A percentile compares a stretch with the other conserved stretches of the same genome.
phyloP scores from a whole-genome alignment of 2,113 vertebrate genomes.

The Hemibagrus wyckioides region DNA sequence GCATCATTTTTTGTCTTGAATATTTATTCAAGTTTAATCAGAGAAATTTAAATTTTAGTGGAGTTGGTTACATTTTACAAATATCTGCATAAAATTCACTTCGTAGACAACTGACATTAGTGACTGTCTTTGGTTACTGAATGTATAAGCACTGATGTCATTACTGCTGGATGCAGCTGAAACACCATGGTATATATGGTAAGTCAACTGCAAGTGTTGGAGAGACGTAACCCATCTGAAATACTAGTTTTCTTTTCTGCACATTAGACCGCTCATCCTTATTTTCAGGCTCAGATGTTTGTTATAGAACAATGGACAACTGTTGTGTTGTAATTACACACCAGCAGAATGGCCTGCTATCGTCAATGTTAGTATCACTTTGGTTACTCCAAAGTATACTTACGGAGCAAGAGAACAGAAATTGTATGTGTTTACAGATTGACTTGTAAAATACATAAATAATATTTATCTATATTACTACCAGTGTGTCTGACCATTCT shows the following conservation, averaged over 20 bases:
- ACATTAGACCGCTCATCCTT: background rate
- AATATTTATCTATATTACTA: background rate
- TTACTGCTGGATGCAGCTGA: background rate
- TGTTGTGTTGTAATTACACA: background rate
- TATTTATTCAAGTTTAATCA: background rate
- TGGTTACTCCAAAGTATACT: background rate
- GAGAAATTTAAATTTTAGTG: background rate
- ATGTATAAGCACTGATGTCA: background rate
- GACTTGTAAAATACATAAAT: background rate
- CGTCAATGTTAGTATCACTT: background rate
- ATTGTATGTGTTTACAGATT: background rate
- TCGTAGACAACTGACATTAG: background rate
- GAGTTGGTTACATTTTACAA: background rate
- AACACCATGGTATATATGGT: background rate
- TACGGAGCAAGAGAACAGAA: background rate
- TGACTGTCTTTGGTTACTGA: background rate
- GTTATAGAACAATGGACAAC: background rate
- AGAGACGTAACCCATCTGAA: background rate
- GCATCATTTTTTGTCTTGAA: constrained; percentile 19
- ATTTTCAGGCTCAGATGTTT: background rate
- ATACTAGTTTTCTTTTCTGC: background rate
- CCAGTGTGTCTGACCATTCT: background rate
- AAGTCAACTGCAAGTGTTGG: background rate
- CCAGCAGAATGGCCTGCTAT: background rate
- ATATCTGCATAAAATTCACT: background rate